Percentiles rank a stretch among this genome's conserved stretches.
phyloP scores from a whole-genome alignment of 2,888 invertebrate genomes.

The Cephalotes varians region DNA sequence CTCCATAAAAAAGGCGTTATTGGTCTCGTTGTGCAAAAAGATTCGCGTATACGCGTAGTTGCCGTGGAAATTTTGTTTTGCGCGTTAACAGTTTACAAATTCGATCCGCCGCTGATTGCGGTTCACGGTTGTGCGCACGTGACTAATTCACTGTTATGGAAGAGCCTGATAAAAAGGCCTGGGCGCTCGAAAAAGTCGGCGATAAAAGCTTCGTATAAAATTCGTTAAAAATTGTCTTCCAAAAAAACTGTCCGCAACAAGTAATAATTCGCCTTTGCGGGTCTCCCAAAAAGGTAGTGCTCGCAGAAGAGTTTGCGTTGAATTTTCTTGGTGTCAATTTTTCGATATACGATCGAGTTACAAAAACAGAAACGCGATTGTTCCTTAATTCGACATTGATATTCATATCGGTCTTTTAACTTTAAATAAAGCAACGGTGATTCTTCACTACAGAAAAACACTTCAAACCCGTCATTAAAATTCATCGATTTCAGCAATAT shows the following conservation, averaged over 20 bases:
- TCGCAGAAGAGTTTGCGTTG: background rate
- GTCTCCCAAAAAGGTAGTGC: background rate
- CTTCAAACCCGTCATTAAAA: background rate
- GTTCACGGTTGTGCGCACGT: conserved; percentile 55
- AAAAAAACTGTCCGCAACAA: conserved; percentile 50
- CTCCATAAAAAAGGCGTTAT: conserved; percentile 31
- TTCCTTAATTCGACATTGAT: background rate
- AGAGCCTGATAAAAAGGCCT: conserved; percentile 64
- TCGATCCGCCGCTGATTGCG: conserved; percentile 35
- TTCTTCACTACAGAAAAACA: background rate
- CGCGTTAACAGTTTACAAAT: conserved; percentile 58
- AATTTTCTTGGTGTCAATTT: conserved; percentile 35
- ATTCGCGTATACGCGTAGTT: conserved; percentile 13
- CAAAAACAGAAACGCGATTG: conserved; percentile 23
- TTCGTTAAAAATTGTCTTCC: conserved; percentile 60
- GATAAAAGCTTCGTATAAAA: conserved; percentile 71
- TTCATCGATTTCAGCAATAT: conserved; percentile 2
- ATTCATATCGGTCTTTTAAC: conserved; percentile 37
- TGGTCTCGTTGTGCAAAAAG: conserved; percentile 57
- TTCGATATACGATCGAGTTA: background rate
- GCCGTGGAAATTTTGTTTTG: conserved; percentile 46
- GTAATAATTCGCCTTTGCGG: conserved; percentile 1
- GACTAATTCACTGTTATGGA: conserved; percentile 58
- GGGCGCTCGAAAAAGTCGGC: conserved; percentile 62
- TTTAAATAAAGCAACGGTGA: background rate